Evolutionary conservation across 2,113 vertebrate genomes (phyloP).

Genomic region (Varanus salvator): DNA sequence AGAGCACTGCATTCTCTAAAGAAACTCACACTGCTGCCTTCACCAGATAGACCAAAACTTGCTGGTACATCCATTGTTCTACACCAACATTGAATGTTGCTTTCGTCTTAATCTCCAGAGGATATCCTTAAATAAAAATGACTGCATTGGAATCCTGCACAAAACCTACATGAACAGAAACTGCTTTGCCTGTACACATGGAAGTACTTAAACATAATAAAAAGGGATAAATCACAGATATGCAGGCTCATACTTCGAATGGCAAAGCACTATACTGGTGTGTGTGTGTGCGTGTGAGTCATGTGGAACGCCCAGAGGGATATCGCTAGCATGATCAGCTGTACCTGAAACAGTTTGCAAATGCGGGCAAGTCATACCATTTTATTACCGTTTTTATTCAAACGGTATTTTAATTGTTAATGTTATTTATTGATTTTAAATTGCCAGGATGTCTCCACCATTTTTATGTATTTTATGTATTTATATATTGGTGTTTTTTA

Average conservation of each 20-base stretch:
- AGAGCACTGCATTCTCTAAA: conserved; percentile 64
- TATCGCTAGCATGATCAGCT: not conserved
- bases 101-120: conserved; percentile 69
- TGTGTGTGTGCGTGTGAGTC: too few species aligned
- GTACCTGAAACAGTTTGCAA: not conserved
- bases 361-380: not conserved
- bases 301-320: too few species aligned
- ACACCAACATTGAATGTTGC: conserved; percentile 66
- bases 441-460: too few species aligned
- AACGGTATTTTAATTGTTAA: too few species aligned
- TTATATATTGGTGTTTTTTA: too few species aligned
- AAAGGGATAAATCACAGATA: conserved; percentile 60
- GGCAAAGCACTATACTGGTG: conserved; percentile 11
- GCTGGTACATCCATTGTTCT: conserved; percentile 63
- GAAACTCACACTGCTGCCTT: conserved; percentile 66
- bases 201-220: conserved; percentile 1
- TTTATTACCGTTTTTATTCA: too few species aligned
- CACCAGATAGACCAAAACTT: conserved; percentile 69
- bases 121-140: conserved; percentile 71
- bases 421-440: too few species aligned
- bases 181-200: conserved; percentile 68
- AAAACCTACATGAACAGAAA: conserved; percentile 56
- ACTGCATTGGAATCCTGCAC: conserved; percentile 66
- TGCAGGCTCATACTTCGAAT: conserved; percentile 41
- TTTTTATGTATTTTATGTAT: too few species aligned